Base-by-base conservation (phyloP, 1,140 invertebrate species). In the Solen grandis region DNA sequence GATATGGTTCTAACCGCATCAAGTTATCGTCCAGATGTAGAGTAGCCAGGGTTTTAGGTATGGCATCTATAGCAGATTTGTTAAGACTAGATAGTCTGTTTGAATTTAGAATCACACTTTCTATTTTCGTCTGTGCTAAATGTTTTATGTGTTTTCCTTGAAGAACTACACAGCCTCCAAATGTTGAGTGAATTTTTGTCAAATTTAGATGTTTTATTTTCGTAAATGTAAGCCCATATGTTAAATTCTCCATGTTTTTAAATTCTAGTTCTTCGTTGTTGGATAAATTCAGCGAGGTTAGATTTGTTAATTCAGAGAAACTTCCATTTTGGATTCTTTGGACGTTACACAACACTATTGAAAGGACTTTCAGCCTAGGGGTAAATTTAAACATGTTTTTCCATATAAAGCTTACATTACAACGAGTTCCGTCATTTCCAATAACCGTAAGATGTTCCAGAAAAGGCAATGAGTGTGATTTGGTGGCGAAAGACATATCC, bases 211-310 rank as follows among this genome's bases (percentile, higher is more conserved):
- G n/a, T 13, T 27, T 50, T 22, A 68, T 5, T 27, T 41, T 50
- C 19, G 50, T 22, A 2, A 25, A 8, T 52, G 50, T 25, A 10
- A 68, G 41, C 5, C 65, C 65, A 27, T 3, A 25, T 29, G 65
- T 52, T 41, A 68, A 52, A 16, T 68, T 68, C n/a, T 22, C 4
- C 13, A 68, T 25, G 22, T 27, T 52, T 29, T 52, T 50, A 68
- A 68, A 68, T n/a, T 68, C 35, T 29, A 68, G 14, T 2, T 31
- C n/a, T 16, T 36, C 36, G 65, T 68, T 68, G 36, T 41, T 19
- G 16, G 65, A 68, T 31, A 68, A 27, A 29, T 68, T 50, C 16
- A 68, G 41, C 2, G 8, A 29, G 2, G 5, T 68, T n/a, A 68
- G 35, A 14, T 52, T 50, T 27, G 50, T 50, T 1, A 68, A 5